A percentile compares a stretch with the other conserved stretches of the same genome.
These are phyloP conservation scores for Scolopax mira DNA, from an alignment of 2,113 vertebrate genomes.

Conservation along the genomic window DNA sequence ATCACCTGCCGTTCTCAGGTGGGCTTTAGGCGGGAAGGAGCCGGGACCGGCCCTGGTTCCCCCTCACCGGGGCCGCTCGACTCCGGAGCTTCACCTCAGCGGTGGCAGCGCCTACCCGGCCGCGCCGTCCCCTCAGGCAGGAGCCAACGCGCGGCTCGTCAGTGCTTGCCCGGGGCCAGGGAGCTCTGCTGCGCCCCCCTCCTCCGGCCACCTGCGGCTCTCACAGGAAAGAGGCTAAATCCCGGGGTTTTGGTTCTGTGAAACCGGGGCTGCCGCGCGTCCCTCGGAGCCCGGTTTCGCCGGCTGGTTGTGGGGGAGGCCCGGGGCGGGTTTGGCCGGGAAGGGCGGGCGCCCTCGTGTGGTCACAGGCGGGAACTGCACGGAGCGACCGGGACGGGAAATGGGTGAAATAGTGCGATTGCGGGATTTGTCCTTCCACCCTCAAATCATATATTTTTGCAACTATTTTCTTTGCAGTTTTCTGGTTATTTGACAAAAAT, in stretches of 20 bases:
- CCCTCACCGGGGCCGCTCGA: not conserved
- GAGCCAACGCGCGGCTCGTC: no score
- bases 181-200: not conserved
- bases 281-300: no score
- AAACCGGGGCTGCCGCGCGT: no score
- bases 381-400: rapidly evolving
- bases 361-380: not conserved
- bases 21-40: not conserved
- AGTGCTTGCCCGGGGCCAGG: no score
- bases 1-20: not conserved
- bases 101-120: not conserved
- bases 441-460: not conserved
- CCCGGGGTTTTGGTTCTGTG: no score
- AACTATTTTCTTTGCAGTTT: not conserved
- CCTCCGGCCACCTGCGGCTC: rapidly evolving
- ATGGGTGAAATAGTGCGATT: rapidly evolving
- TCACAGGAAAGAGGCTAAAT: rapidly evolving
- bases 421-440: rapidly evolving
- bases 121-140: not conserved
- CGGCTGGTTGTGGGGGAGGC: no score
- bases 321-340: not conserved
- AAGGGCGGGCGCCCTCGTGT: not conserved
- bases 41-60: no score
- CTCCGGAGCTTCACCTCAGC: not conserved
- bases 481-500: not conserved